phyloP scores from a whole-genome alignment of 2,888 invertebrate species.

The Synanthedon andrenaeformis region DNA sequence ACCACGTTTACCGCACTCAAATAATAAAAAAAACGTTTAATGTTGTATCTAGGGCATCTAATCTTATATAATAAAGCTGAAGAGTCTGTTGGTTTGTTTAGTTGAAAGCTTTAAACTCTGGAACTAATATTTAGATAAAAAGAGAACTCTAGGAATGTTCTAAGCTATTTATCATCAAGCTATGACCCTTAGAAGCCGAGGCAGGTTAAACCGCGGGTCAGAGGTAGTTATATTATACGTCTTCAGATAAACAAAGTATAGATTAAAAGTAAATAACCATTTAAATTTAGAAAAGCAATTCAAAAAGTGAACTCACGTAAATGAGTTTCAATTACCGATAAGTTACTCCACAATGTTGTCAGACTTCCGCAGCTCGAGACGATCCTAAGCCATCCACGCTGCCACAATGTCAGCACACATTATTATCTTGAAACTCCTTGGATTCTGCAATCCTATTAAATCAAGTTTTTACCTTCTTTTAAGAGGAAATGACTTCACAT shows the following conservation, averaged over 20 bases:
- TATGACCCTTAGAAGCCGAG: too few species aligned
- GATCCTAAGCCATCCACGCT: not conserved
- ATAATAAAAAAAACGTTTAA: too few species aligned
- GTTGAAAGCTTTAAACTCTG: too few species aligned
- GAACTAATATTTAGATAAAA: too few species aligned
- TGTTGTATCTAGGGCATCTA: too few species aligned
- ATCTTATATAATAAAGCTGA: too few species aligned
- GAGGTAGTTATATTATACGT: too few species aligned
- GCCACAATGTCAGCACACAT: not conserved
- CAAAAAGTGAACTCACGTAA: not conserved
- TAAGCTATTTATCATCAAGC: too few species aligned
- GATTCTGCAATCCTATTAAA: not conserved
- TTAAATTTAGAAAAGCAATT: not conserved
- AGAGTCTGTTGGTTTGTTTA: too few species aligned
- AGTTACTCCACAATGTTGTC: not conserved
- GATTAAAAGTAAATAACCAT: not conserved
- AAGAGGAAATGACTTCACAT: not conserved
- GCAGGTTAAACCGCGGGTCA: too few species aligned
- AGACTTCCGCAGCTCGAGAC: not conserved
- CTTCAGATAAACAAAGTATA: not conserved
- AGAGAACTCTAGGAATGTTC: too few species aligned
- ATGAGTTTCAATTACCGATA: not conserved
- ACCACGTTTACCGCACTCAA: too few species aligned
- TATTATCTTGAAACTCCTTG: not conserved
- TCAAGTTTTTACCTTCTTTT: not conserved